Evolutionary conservation across 2,888 invertebrate genomes (phyloP).

Genomic region (Lasioglossum morio): DNA sequence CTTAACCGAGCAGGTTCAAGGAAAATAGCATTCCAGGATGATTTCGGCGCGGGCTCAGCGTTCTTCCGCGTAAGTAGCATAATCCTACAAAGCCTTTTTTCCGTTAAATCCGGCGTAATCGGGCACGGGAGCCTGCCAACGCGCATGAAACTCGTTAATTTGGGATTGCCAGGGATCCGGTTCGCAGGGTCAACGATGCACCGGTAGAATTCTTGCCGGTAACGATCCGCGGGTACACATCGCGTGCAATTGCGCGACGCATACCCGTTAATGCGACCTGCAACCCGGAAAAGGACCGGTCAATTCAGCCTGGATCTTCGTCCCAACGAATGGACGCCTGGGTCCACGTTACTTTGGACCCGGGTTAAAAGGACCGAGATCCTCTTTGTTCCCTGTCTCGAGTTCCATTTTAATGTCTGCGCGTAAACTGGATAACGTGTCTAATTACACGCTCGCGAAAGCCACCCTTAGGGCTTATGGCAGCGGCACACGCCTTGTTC

Average conservation of each 20-base stretch:
- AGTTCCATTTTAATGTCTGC: conserved; percentile 73
- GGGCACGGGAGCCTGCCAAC: neutral
- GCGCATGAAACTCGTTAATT: conserved; percentile 56
- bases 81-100: neutral
- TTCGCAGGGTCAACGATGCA: neutral
- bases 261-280: conserved; percentile 50
- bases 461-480: conserved; percentile 32
- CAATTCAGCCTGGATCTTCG: conserved; percentile 62
- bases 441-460: conserved; percentile 74
- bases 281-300: conserved; percentile 57
- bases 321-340: conserved; percentile 47
- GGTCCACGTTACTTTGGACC: neutral
- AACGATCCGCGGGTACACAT: conserved; percentile 50
- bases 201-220: conserved; percentile 50
- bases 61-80: neutral
- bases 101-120: neutral
- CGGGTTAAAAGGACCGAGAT: conserved; percentile 27
- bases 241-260: conserved; percentile 59
- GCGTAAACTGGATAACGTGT: conserved; percentile 76
- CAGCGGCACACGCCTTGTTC: conserved; percentile 18
- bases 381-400: conserved; percentile 61
- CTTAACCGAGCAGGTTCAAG: neutral
- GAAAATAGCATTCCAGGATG: neutral
- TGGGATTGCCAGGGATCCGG: neutral
- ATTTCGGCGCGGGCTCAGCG: neutral